Base-by-base conservation (phyloP, 2,888 invertebrate species). In the Pyrocoelia pectoralis region DNA sequence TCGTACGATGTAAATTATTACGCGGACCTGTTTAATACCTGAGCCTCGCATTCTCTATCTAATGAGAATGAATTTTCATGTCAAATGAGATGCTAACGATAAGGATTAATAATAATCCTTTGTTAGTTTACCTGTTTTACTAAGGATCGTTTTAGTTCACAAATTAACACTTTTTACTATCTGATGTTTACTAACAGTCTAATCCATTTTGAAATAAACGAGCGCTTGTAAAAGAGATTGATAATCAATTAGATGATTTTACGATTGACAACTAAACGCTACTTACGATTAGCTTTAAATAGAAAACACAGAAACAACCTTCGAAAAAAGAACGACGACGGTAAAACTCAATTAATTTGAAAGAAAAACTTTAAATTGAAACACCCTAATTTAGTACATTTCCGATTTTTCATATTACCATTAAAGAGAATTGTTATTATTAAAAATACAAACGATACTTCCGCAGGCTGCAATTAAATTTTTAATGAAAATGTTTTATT, bases 41-140 rank as follows among this genome's bases (percentile, higher is more conserved):
- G 43, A 5, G 24, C n/a, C 61, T 65, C 51, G 55, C 55, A 65
- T 58, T 65, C 61, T 55, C 50, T 57, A 56, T 65, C 61, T 65
- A 65, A 65, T 65, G 61, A 61, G 61, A 65, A 65, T 65, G 55
- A 58, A 65, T 65, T 65, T 64, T 57, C 50, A 57, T 61, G 61
- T 65, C 61, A 52, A 62, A 60, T 46, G 38, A 57, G 56, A 57
- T 62, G 61, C 29, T 56, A 24, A 50, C 56, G 61, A 61, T 61
- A 61, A 56, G 56, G 38, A 61, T 61, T 56, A 56, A 61, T 61
- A n/a, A n/a, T n/a, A 55, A 51, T 61, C 51, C 56, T 55, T 61
- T 61, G 61, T 61, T 61, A 38, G 10, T 15, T 18, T 10, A 28
- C 50, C 50, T 50, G 13, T 49, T 51, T 41, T 58, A 41, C 41